phyloP scores from a whole-genome alignment of 2,797 vertebrate genomes.

The Triplophysa bombifrons region DNA sequence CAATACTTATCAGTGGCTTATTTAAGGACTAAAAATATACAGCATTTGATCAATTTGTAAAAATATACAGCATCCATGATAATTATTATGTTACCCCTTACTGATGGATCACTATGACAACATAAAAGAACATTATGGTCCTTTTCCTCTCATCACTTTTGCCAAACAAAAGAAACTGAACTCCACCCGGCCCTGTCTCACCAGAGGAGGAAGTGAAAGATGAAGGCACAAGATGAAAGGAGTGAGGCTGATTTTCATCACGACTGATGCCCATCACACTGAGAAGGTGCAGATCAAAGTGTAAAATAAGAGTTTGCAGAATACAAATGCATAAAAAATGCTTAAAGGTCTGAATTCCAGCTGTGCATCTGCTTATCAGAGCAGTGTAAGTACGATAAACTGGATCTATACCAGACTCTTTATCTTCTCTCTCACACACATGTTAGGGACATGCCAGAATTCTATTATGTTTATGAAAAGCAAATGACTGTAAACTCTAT shows the following conservation, averaged over 20 bases:
- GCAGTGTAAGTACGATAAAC: constrained; percentile 25
- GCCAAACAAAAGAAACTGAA: constrained; percentile 23
- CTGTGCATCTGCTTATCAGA: constrained; percentile 65
- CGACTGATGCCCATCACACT: neutral
- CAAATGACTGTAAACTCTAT: too few species aligned
- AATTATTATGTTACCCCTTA: neutral
- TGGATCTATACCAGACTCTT: neutral
- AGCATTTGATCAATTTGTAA: neutral
- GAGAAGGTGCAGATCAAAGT: constrained; percentile 22
- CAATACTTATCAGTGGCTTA: too few species aligned
- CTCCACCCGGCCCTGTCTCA: constrained; percentile 15
- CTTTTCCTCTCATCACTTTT: neutral
- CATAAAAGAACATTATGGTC: neutral
- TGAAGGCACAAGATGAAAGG: constrained; percentile 33
- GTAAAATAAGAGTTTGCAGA: constrained; percentile 9
- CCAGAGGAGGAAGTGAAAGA: constrained; percentile 25
- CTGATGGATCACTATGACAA: neutral
- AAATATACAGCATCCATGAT: neutral
- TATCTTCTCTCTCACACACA: neutral
- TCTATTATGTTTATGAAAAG: neutral
- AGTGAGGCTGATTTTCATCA: constrained; percentile 25
- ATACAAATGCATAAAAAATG: constrained; percentile 22
- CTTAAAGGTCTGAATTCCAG: constrained; percentile 59
- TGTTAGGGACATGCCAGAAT: too few species aligned
- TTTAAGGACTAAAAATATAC: neutral